Base-by-base conservation (phyloP, 1,140 invertebrate genomes). In the Ganaspis sp. region DNA sequence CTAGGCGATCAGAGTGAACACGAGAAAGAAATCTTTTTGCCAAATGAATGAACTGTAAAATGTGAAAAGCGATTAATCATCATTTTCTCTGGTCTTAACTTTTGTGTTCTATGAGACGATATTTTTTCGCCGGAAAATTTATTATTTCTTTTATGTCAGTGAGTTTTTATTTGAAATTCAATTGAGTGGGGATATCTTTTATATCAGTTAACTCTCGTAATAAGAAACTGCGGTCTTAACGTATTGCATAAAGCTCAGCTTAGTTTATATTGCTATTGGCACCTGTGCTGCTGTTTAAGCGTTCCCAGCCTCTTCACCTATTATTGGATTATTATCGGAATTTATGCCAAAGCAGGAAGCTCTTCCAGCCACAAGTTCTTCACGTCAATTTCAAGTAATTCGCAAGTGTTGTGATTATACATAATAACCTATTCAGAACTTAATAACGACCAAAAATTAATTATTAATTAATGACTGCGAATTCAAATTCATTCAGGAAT, bases 191-290 rank as follows among this genome's bases (percentile, higher is more conserved):
- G 17, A n/a, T 45, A 45, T 15, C 12, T 15, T 45, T 45, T 45
- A 23, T 26, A 5, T 23, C 11, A 9, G 19, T 15, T 12, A 0
- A 23, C 23, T 0, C 12, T 26, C 29, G 54, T 2, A 64, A 15
- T 64, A 64, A 64, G 21, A 64, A 64, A 64, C 9, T 64, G 54
- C 4, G 54, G 23, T 29, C 54, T 29, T 64, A 29, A 58, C 29
- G 21, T 29, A 29, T 29, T 29, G 21, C 23, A 64, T 5, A 26
- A 23, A 64, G 23, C 54, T 29, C 9, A n/a, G 9, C 21, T 64
- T 49, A 26, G 23, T 19, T 64, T 64, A 29, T 64, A 64, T 26
- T 64, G 54, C 54, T 29, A 64, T 64, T 64, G 54, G 54, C 54
- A 64, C 54, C 23, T 64, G 54, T 64, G 23, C 11, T 23, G 23